phyloP scores from a whole-genome alignment of 2,888 invertebrate species.

The Nebria salina region DNA sequence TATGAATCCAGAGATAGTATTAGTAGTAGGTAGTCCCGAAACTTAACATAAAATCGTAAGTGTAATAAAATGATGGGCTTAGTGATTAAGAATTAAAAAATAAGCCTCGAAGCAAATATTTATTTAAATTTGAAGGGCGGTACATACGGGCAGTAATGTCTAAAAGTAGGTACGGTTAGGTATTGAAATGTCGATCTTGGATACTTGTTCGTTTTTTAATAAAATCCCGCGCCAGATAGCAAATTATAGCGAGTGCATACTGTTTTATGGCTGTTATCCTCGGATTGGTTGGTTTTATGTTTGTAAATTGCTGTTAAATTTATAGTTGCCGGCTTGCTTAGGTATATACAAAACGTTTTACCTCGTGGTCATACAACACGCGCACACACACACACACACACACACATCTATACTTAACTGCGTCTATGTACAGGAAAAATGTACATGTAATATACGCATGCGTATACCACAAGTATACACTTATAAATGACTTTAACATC shows the following conservation, averaged over 20 bases:
- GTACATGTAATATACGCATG: not conserved
- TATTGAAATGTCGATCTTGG: not conserved
- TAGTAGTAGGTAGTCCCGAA: too few relatives aligned
- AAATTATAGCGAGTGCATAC: conserved; percentile 29
- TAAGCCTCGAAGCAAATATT: not conserved
- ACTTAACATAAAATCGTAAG: too few relatives aligned
- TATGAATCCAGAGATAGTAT: too few relatives aligned
- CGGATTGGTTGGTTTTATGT: conserved; percentile 34
- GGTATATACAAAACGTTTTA: conserved; percentile 3
- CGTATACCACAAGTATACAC: conserved; percentile 8
- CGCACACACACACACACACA: not conserved
- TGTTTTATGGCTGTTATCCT: conserved; percentile 43
- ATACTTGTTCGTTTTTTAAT: not conserved
- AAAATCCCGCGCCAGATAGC: conserved; percentile 3
- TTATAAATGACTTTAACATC: conserved; percentile 14
- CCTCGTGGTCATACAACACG: conserved; percentile 14
- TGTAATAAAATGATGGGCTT: too few relatives aligned
- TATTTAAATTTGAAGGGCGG: not conserved
- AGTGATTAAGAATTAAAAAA: not conserved
- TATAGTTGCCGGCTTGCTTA: conserved; percentile 30
- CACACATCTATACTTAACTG: conserved; percentile 8
- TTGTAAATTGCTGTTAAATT: conserved; percentile 43
- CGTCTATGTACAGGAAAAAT: not conserved
- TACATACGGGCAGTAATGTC: not conserved
- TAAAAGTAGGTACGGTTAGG: conserved; percentile 1